Percentiles rank a stretch among this genome's conserved stretches.
Conservation (phyloP, 1,140 invertebrate species). For the Ceratitis capitata region DNA sequence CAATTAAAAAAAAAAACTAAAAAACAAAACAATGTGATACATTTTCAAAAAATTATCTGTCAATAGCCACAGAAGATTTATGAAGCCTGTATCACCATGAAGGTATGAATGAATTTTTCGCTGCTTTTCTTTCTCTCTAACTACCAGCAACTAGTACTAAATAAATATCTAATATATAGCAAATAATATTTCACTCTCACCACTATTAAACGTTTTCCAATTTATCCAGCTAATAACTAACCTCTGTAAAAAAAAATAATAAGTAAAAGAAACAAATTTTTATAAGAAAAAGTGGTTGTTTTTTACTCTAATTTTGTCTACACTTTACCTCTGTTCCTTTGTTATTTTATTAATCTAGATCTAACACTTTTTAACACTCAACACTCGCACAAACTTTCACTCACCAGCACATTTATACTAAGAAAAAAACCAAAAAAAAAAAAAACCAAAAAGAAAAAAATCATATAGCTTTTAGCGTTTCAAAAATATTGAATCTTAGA, state of each 20-base stretch:
- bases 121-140: constrained; percentile 35
- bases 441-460: too few species aligned
- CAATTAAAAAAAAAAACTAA: constrained; percentile 42
- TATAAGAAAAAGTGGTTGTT: not conserved
- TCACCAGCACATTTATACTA: too few species aligned
- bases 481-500: too few species aligned
- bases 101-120: constrained; percentile 79
- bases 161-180: constrained; percentile 26
- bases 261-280: not conserved
- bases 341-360: not conserved
- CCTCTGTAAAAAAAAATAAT: not conserved
- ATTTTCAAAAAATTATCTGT: constrained; percentile 54
- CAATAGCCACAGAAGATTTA: constrained; percentile 81
- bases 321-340: not conserved
- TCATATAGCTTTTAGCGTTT: too few species aligned
- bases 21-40: constrained; percentile 44
- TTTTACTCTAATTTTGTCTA: not conserved
- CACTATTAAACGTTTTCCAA: constrained; percentile 1
- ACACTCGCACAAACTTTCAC: not conserved
- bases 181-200: constrained; percentile 18
- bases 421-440: too few species aligned
- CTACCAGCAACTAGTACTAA: not conserved
- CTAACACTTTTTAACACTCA: not conserved
- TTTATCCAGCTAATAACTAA: constrained; percentile 20
- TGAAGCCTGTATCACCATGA: constrained; percentile 89